Evolutionary conservation across 2,113 vertebrate species (phyloP).

Genomic region (Entomyzon cyanotis): DNA sequence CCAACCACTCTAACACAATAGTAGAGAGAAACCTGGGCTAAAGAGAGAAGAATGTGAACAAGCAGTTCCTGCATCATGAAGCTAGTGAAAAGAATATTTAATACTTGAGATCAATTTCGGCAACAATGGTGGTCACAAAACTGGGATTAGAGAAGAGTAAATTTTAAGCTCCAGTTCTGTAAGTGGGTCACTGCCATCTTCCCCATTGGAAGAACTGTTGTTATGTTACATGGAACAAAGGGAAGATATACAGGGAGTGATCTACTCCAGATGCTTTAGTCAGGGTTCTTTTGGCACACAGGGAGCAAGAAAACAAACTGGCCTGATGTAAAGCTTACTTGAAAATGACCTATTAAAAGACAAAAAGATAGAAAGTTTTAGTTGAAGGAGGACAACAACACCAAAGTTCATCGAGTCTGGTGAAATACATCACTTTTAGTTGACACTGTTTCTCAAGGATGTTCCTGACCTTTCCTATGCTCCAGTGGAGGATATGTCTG

Average conservation of each 20-base stretch:
- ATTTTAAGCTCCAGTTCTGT: neutral
- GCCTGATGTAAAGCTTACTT: neutral
- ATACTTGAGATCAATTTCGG: neutral
- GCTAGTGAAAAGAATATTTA: neutral
- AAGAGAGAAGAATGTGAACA: neutral
- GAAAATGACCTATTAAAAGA: neutral
- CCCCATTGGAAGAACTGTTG: neutral
- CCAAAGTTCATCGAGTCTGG: neutral
- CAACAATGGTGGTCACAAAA: neutral
- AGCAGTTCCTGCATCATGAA: neutral
- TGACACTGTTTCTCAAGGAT: neutral
- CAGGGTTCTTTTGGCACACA: neutral
- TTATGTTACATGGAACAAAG: neutral
- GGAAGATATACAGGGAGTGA: neutral
- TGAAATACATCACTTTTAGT: neutral
- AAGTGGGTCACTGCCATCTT: neutral
- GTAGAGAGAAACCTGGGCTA: neutral
- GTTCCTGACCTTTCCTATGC: neutral
- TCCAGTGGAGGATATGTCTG: neutral
- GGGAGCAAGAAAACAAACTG: neutral
- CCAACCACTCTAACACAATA: neutral
- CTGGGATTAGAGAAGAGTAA: neutral
- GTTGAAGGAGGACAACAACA: neutral
- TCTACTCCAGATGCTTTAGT: neutral
- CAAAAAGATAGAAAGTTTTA: neutral